Evolutionary conservation across 2,888 invertebrate species (phyloP).

Genomic region (Scaptomyza cyrtandrae): DNA sequence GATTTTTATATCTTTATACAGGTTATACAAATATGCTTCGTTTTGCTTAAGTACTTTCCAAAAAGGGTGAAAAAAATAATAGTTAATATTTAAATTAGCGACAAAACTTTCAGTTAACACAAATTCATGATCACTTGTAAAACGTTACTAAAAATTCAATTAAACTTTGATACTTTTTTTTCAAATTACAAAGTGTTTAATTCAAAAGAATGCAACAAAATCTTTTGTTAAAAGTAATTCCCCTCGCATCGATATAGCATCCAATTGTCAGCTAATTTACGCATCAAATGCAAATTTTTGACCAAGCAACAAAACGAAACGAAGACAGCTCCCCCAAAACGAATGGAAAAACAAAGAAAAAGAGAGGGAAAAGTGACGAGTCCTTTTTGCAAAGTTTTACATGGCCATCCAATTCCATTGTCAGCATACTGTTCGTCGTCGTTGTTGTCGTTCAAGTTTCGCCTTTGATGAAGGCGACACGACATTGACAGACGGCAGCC

Average conservation of each 20-base stretch:
- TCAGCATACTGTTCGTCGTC: slow-evolving; percentile 36
- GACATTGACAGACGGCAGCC: slow-evolving; percentile 78
- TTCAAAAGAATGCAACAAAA: neutral
- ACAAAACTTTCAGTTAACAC: too few species aligned
- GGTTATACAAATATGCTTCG: too few species aligned
- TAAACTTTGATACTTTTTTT: too few species aligned
- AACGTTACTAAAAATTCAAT: too few species aligned
- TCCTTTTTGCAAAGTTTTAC: slow-evolving; percentile 48
- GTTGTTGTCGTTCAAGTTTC: slow-evolving; percentile 8
- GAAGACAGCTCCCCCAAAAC: slow-evolving; percentile 31
- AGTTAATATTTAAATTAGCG: too few species aligned
- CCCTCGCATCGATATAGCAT: neutral
- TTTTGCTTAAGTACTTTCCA: too few species aligned
- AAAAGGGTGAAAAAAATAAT: too few species aligned
- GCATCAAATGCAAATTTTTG: slow-evolving; percentile 68
- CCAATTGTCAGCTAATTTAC: slow-evolving; percentile 60
- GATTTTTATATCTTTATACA: too few species aligned
- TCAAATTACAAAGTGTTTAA: too few species aligned
- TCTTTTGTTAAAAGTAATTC: neutral
- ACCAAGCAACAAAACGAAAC: neutral
- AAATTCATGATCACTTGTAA: too few species aligned
- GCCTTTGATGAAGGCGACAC: slow-evolving; percentile 80
- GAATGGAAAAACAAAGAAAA: neutral
- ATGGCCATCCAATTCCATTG: slow-evolving; percentile 65
- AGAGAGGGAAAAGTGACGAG: slow-evolving; percentile 10